These are phyloP conservation scores for Acrossocheilus wenchowensis DNA, from an alignment of 2,797 vertebrate species.

Conservation along the genomic window DNA sequence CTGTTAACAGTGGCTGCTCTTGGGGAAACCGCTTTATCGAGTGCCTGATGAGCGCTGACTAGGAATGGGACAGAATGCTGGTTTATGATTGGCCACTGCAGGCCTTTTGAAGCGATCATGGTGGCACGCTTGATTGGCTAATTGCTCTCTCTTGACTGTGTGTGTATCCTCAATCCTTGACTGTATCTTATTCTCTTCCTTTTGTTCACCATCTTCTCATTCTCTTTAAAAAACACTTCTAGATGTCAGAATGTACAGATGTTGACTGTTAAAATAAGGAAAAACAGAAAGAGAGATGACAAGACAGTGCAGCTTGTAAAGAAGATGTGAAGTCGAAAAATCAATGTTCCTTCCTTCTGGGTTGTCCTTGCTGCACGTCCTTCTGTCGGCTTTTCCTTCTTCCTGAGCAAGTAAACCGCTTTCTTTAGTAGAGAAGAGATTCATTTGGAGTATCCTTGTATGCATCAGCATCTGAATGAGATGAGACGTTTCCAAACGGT, in stretches of 20 bases:
- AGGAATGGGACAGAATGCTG: slow-evolving; percentile 2
- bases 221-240: background rate
- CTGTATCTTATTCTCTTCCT: slow-evolving; percentile 8
- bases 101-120: slow-evolving; percentile 19
- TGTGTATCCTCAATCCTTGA: background rate
- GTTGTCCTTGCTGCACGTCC: slow-evolving; percentile 18
- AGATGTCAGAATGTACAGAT: slow-evolving; percentile 5
- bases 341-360: background rate
- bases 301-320: background rate
- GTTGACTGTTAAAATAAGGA: background rate
- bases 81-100: slow-evolving; percentile 41
- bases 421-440: background rate
- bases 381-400: background rate
- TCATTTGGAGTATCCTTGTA: background rate
- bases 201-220: background rate
- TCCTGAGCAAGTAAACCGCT: background rate
- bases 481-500: background rate
- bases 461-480: background rate
- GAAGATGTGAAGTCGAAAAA: background rate
- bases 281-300: slow-evolving; percentile 21
- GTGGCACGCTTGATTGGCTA: slow-evolving; percentile 16
- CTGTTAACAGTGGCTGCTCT: slow-evolving; percentile 6
- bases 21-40: slow-evolving; percentile 34
- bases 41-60: slow-evolving; percentile 29
- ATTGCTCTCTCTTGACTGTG: slow-evolving; percentile 30